These are phyloP conservation scores for Eupithecia subfuscata DNA, from an alignment of 2,888 invertebrate species.

Conservation along the genomic window DNA sequence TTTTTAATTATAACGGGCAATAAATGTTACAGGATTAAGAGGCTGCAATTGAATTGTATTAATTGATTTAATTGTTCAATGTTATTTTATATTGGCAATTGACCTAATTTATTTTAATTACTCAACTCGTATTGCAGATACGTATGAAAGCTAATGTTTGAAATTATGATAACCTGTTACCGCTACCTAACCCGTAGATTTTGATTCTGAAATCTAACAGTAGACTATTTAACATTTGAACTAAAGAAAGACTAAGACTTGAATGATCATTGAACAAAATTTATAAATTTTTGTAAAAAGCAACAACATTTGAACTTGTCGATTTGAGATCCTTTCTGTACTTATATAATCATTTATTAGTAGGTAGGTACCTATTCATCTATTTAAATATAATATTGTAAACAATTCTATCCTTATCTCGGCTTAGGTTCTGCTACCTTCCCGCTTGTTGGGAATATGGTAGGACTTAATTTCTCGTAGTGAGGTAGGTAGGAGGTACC, in stretches of 20 bases:
- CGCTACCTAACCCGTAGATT: no score
- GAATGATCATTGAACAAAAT: background rate
- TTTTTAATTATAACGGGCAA: conserved; percentile 44
- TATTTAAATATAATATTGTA: no score
- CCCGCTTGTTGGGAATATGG: no score
- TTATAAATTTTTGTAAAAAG: no score
- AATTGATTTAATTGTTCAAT: conserved; percentile 3
- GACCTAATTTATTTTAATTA: background rate
- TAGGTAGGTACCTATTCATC: no score
- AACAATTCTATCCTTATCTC: no score
- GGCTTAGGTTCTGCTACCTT: no score
- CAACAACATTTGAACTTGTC: background rate
- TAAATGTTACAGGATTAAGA: conserved; percentile 33
- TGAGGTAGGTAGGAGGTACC: no score
- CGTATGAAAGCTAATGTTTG: background rate
- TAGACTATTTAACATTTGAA: background rate
- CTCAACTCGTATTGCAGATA: background rate
- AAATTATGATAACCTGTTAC: no score
- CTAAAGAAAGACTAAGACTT: background rate
- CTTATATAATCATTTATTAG: no score
- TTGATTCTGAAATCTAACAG: background rate
- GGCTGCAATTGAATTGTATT: background rate
- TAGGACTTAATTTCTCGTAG: no score
- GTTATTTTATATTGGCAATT: conserved; percentile 1
- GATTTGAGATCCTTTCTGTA: background rate